These are phyloP conservation scores for Sebastes taczanowskii DNA, from an alignment of 2,797 vertebrate species.

Conservation along the genomic window DNA sequence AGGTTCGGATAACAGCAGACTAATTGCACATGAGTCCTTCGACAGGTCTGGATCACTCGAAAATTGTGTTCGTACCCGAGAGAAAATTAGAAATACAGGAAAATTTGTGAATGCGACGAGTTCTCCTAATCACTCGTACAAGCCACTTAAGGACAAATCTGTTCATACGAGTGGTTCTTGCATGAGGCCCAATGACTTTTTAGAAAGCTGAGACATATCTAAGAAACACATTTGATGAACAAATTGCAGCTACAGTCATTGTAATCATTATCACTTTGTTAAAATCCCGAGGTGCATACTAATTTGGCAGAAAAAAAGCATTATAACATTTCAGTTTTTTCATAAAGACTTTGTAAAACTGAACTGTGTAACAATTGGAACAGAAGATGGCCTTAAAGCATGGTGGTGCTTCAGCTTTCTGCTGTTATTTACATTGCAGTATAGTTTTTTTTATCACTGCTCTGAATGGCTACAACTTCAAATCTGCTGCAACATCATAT, in stretches of 20 bases:
- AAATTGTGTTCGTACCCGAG: too few species aligned
- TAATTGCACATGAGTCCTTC: too few species aligned
- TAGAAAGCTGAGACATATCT: not conserved
- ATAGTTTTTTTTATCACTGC: not conserved
- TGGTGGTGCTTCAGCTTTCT: not conserved
- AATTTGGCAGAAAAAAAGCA: not conserved
- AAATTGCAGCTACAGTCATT: not conserved
- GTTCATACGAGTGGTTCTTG: too few species aligned
- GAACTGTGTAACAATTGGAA: not conserved
- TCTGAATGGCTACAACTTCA: not conserved
- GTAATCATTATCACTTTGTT: not conserved
- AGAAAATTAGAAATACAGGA: too few species aligned
- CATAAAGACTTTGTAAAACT: not conserved
- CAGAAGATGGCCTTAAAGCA: not conserved
- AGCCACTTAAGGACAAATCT: too few species aligned
- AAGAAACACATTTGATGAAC: not conserved
- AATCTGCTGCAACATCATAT: not conserved
- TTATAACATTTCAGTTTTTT: not conserved
- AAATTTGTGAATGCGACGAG: too few species aligned
- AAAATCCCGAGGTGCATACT: not conserved
- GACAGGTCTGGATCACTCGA: too few species aligned
- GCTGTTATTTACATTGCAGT: not conserved
- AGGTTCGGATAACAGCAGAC: too few species aligned
- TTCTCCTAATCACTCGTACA: too few species aligned
- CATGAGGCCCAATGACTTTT: not conserved